Evolutionary conservation across 2,888 invertebrate genomes (phyloP).

Genomic region (Metalampra italica): DNA sequence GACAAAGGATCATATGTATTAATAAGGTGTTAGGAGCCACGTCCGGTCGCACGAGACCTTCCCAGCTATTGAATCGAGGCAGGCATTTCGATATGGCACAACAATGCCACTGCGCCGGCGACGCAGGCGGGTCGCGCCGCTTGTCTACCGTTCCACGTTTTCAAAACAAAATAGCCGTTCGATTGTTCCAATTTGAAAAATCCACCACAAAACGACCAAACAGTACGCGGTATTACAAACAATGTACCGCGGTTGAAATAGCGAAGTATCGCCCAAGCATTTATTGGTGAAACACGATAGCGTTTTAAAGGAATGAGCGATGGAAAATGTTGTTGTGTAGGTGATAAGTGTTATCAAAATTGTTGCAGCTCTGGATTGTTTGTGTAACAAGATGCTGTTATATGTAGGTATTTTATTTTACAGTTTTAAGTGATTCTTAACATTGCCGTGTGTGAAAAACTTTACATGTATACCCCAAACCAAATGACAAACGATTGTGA

Average conservation of each 20-base stretch:
- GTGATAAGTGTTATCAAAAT: conserved; percentile 30
- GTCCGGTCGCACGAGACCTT: conserved; percentile 59
- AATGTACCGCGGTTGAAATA: conserved; percentile 41
- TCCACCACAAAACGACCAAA: conserved; percentile 68
- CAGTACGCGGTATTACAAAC: conserved; percentile 63
- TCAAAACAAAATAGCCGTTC: conserved; percentile 64
- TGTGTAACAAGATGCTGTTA: conserved; percentile 41
- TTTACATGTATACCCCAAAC: no score
- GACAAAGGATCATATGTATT: conserved; percentile 6
- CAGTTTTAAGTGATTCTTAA: conserved; percentile 4
- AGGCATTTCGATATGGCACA: conserved; percentile 50
- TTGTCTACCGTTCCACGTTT: conserved; percentile 52
- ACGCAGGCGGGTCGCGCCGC: conserved; percentile 41
- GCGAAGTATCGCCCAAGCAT: conserved; percentile 29
- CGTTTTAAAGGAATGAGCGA: conserved; percentile 28
- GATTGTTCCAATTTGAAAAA: conserved; percentile 67
- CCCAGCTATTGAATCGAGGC: conserved; percentile 44
- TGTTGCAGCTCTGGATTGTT: conserved; percentile 37
- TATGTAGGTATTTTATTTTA: conserved; percentile 52
- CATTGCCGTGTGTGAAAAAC: no score
- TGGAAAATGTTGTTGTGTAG: conserved; percentile 56
- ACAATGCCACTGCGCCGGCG: conserved; percentile 51
- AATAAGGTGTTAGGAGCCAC: conserved; percentile 33
- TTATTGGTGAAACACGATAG: conserved; percentile 34
- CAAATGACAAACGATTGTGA: no score